A percentile compares a stretch with the other conserved stretches of the same genome.
Conservation (phyloP, 53 echinoderm and acorn worm genomes). For the Arbacia lixula region DNA sequence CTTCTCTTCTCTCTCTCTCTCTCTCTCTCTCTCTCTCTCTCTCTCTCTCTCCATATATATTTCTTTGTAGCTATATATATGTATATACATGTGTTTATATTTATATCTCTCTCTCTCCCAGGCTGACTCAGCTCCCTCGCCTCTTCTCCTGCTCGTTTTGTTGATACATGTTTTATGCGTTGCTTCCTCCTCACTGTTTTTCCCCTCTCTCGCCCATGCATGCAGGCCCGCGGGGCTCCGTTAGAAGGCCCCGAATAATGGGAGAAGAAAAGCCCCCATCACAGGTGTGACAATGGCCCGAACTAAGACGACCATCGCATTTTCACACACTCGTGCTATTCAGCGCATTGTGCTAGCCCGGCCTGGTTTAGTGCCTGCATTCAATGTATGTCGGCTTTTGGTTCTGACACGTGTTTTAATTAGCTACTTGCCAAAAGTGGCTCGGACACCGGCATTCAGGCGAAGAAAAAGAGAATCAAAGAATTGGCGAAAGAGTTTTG, state of each 20-base stretch:
- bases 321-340: conserved; percentile 54
- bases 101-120: too few relatives aligned
- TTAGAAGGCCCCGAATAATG: conserved; percentile 18
- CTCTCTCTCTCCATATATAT: too few relatives aligned
- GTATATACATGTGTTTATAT: too few relatives aligned
- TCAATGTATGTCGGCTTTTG: conserved; percentile 10
- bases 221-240: conserved; percentile 27
- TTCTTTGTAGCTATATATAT: too few relatives aligned
- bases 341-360: conserved; percentile 3
- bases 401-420: conserved; percentile 60
- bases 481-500: conserved; percentile 1
- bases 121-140: too few relatives aligned
- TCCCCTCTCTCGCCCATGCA: too few relatives aligned
- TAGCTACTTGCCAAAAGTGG: conserved; percentile 55
- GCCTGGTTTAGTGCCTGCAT: conserved; percentile 13
- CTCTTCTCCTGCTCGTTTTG: too few relatives aligned
- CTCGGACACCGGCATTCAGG: neutral
- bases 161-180: too few relatives aligned
- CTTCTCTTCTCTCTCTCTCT: too few relatives aligned
- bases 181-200: too few relatives aligned
- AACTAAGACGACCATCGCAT: conserved; percentile 35
- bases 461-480: neutral
- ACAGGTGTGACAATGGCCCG: conserved; percentile 29
- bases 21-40: too few relatives aligned
- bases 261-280: neutral